phyloP scores from a whole-genome alignment of 2,888 invertebrate species.

The Drosophila rellima region DNA sequence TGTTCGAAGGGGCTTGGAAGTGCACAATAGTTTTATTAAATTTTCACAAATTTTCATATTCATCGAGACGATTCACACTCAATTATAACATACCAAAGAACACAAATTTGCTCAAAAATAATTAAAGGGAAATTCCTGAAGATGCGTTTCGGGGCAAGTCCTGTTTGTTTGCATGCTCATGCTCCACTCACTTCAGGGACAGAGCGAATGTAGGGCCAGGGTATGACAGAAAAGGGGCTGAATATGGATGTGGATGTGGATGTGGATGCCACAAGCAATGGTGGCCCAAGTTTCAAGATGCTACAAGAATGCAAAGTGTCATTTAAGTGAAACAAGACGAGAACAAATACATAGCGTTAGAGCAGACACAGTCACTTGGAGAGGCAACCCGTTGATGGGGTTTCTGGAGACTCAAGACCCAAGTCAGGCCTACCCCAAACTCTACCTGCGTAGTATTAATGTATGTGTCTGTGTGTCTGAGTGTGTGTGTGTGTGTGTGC shows the following conservation, averaged over 20 bases:
- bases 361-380: constrained; percentile 23
- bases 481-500: constrained; percentile 26
- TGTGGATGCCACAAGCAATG: constrained; percentile 39
- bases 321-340: constrained; percentile 83
- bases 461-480: constrained; percentile 19
- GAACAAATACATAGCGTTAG: constrained; percentile 69
- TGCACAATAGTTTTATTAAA: constrained; percentile 65
- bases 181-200: constrained; percentile 3
- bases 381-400: constrained; percentile 8
- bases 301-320: constrained; percentile 82
- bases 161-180: constrained; percentile 18
- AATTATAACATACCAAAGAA: constrained; percentile 83
- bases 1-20: too few species aligned
- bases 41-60: constrained; percentile 81
- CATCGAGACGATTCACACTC: constrained; percentile 82
- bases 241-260: constrained; percentile 1
- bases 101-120: constrained; percentile 75
- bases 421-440: constrained; percentile 10
- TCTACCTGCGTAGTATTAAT: constrained; percentile 2
- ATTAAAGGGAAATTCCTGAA: constrained; percentile 73
- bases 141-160: constrained; percentile 54
- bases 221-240: constrained; percentile 16
- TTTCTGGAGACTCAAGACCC: constrained; percentile 8
- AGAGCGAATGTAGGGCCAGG: not conserved
- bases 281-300: constrained; percentile 67